Conservation (phyloP, 2,797 vertebrate genomes). For the Clarias laeviceps region DNA sequence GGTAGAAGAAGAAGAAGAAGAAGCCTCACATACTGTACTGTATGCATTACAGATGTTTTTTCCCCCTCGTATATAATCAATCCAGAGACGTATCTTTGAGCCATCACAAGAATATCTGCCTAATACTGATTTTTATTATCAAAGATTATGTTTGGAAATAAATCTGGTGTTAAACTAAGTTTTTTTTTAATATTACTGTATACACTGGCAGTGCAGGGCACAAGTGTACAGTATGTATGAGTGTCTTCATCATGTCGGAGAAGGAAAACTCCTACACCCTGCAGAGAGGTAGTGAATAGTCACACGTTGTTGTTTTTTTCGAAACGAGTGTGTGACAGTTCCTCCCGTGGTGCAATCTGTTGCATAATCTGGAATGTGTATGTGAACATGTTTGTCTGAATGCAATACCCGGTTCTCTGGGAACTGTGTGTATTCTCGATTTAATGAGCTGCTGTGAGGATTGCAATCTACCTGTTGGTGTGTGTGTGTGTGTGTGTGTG, state of each 20-base stretch:
- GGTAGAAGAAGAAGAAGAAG: too few relatives aligned
- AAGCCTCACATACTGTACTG: too few relatives aligned
- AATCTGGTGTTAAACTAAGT: background rate
- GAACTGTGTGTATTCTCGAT: background rate
- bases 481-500: slow-evolving; percentile 16
- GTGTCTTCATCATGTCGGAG: background rate
- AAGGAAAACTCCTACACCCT: slow-evolving; percentile 20
- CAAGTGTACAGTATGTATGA: background rate
- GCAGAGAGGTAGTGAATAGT: slow-evolving; percentile 14
- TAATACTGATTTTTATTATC: background rate
- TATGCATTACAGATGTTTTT: too few relatives aligned
- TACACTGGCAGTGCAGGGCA: background rate
- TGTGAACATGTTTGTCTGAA: background rate
- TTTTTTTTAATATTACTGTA: background rate
- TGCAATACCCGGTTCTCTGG: background rate
- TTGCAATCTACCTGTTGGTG: slow-evolving; percentile 2
- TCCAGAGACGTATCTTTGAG: background rate
- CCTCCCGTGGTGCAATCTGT: background rate
- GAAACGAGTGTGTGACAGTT: background rate
- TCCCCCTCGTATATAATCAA: too few relatives aligned
- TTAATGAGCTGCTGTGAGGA: slow-evolving; percentile 33
- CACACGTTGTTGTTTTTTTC: background rate
- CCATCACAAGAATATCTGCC: too few relatives aligned
- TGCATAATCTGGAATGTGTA: slow-evolving; percentile 24
- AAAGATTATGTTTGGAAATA: background rate